Evolutionary conservation across 2,888 invertebrate species (phyloP).

Genomic region (Cantharis lateralis): DNA sequence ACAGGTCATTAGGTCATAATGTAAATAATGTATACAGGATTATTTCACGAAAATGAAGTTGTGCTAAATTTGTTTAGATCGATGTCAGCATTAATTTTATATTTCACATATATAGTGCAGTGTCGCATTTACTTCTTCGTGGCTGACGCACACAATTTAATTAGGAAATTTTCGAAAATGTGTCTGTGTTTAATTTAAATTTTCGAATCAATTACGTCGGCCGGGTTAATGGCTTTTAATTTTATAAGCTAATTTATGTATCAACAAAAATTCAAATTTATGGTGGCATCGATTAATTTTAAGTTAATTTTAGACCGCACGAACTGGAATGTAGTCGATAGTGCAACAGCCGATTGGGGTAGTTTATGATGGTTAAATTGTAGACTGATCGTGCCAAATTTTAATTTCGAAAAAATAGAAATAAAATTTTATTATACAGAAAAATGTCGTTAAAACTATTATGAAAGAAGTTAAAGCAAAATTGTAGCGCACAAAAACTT

Average conservation of each 20-base stretch:
- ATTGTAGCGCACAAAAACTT: neutral
- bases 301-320: neutral
- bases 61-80: constrained; percentile 4
- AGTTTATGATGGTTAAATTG: neutral
- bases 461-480: neutral
- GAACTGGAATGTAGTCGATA: neutral
- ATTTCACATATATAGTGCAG: no score
- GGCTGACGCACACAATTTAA: neutral
- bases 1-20: constrained; percentile 18
- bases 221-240: neutral
- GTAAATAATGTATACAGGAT: constrained; percentile 15
- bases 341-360: neutral
- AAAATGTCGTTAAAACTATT: neutral
- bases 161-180: neutral
- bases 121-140: no score
- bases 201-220: neutral
- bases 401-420: no score
- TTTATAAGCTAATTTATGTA: neutral
- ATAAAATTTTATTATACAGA: neutral
- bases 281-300: neutral
- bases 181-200: neutral
- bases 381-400: no score
- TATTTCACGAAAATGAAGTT: constrained; percentile 6
- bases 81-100: neutral
- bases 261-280: neutral